These are phyloP conservation scores for Bolinopsis microptera DNA, from an alignment of 37 sponge, comb jelly and placozoan species.

Conservation along the genomic window DNA sequence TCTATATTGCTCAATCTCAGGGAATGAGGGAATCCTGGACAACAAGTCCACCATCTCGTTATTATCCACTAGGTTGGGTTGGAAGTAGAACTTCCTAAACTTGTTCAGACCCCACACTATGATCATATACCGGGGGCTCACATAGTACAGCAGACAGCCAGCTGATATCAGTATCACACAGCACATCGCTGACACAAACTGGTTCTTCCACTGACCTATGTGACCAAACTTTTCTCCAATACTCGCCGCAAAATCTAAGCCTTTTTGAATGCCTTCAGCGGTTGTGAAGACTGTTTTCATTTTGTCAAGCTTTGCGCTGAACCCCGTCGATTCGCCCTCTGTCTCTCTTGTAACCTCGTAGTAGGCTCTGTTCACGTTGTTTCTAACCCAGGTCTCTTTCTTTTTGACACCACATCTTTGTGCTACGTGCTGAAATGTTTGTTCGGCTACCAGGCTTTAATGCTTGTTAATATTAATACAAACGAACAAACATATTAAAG, in stretches of 20 bases:
- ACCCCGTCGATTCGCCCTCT: background rate
- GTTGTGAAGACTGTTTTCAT: conserved; percentile 47
- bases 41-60: conserved; percentile 46
- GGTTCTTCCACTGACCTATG: conserved; percentile 54
- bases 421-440: conserved; percentile 20
- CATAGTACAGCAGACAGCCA: background rate
- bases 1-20: conserved; percentile 52
- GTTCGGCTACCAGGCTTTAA: too few relatives aligned
- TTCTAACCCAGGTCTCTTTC: background rate
- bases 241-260: conserved; percentile 24
- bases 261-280: conserved; percentile 15
- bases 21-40: conserved; percentile 14
- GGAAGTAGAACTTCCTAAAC: conserved; percentile 66
- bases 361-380: background rate
- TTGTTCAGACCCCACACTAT: conserved; percentile 61
- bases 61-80: conserved; percentile 51
- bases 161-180: background rate
- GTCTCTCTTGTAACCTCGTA: background rate
- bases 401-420: background rate
- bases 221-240: conserved; percentile 37
- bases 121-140: conserved; percentile 8
- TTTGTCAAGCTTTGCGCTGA: conserved; percentile 46
- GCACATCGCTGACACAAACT: background rate
- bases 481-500: too few relatives aligned
- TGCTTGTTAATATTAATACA: too few relatives aligned